Evolutionary conservation across 2,888 invertebrate genomes (phyloP), one percentile per base, ranked within the genome.

Genomic region (Unio pictorum): DNA sequence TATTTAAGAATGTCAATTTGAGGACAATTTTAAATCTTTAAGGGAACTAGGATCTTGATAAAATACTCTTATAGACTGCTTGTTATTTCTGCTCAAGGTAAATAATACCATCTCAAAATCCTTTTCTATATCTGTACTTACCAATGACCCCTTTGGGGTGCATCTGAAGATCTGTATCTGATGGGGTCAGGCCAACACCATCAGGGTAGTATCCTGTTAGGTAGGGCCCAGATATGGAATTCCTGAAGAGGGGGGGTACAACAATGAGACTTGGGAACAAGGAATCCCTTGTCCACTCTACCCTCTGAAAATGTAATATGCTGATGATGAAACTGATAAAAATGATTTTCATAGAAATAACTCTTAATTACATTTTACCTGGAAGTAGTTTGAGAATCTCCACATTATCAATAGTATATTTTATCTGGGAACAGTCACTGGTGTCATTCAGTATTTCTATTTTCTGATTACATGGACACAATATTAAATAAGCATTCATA

Each of bases 181-280:
- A 85, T 23, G 90, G 87, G 71, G 88, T 88, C 75, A 90, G 78
- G 4, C 91, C 91, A 17, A 91, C 87, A 57, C 86, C 86, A 72
- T 91, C 90, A 4, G 87, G 84, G 73, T 87, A 88, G 80, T 89
- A 90, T 58, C 83, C 83, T 2, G 79, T 78, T 55, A 90, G 82
- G 73, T 86, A 89, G 4, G 84, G 86, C 5, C 87, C 88, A 20
- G 90, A 88, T 0, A 90, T 88, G 18, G 89, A 89, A 61, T 86
- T 84, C 66, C 86, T 84, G 55, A 91, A 76, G 64, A 84, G 87
- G 11, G 89, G 82, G 23, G 85, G 79, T 20, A 80, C 73, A 7
- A 78, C 61, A n/a, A 87, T 66, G 30, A 80, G 81, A 15, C 73
- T 76, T 18, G 87, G 75, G 89, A 90, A 91, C 4, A 75, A 57